Base-by-base conservation (phyloP, 2,797 vertebrate species). In the Coilia nasus region DNA sequence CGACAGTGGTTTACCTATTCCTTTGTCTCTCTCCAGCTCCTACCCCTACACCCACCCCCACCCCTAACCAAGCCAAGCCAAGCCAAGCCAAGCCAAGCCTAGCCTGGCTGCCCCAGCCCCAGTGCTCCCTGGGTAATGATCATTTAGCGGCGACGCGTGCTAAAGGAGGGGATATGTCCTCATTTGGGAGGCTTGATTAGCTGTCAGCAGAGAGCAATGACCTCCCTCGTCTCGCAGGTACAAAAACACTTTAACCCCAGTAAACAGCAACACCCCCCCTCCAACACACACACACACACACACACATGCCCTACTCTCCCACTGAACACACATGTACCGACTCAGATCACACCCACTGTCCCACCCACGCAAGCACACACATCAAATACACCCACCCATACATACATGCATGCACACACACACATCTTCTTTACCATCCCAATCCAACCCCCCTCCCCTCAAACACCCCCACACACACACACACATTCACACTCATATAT, bases 131-230 rank as follows among this genome's bases (percentile, higher is more conserved):
- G 81, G 50, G 81, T 89, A 85, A 89, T 87, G 85, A 84, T 86
- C 78, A 87, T 85, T 85, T 83, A 84, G 86, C 56, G 85, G 81
- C 10, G n/a, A 19, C 17, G 60, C 17, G 86, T 17, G 84, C 21
- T 81, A 83, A 44, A 71, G 23, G 59, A 83, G 62, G 88, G 60
- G 84, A 89, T 86, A 90, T 80, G 82, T 90, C 88, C 90, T 91
- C 88, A 89, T 89, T 90, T 88, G 54, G 60, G 62, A 82, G 85
- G 82, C 87, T 92, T 92, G 93, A 93, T 92, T 93, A 93, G 89
- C 90, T 92, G 89, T 90, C 91, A 88, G 78, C 87, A 83, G 85
- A 91, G 85, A 89, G 81, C 82, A 83, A 87, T 86, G 84, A 92
- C 91, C 91, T 90, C 86, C 89, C 82, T 57, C 31, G 50, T 84